Percentiles rank a stretch among this genome's conserved stretches.
Conservation (phyloP, 2,888 invertebrate genomes). For the Seira sanloemensis region DNA sequence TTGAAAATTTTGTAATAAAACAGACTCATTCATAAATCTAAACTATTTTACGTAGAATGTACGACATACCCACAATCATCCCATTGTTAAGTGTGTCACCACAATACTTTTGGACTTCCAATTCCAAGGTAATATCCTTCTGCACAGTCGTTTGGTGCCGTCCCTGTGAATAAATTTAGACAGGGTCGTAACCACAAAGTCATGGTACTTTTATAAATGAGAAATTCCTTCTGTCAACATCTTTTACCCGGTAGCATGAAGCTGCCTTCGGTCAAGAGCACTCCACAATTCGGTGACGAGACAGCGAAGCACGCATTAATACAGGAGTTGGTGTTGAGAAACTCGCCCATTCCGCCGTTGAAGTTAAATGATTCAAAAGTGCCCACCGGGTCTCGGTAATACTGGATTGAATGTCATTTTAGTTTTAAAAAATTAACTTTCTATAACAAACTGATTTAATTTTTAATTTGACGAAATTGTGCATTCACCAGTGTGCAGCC, state of each 20-base stretch:
- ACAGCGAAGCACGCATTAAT: constrained; percentile 62
- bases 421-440: constrained; percentile 18
- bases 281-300: constrained; percentile 65
- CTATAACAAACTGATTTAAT: neutral
- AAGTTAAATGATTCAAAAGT: constrained; percentile 85
- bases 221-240: neutral
- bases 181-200: too few relatives aligned
- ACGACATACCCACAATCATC: constrained; percentile 56
- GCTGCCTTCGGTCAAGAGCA: constrained; percentile 66
- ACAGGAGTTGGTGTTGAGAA: constrained; percentile 65
- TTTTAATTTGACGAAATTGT: neutral
- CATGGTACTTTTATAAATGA: neutral
- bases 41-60: too few relatives aligned
- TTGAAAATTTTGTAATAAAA: too few relatives aligned
- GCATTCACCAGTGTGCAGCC: constrained; percentile 68
- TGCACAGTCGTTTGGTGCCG: constrained; percentile 65
- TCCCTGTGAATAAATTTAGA: constrained; percentile 54
- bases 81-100: constrained; percentile 68
- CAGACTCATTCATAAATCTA: too few relatives aligned
- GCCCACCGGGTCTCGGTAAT: constrained; percentile 80
- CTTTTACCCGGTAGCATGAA: constrained; percentile 68
- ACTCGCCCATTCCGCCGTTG: constrained; percentile 67
- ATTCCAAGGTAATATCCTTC: constrained; percentile 59
- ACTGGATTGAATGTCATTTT: constrained; percentile 80
- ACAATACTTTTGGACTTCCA: constrained; percentile 62